Evolutionary conservation across 1,140 invertebrate genomes (phyloP), one percentile per base, ranked within the genome.

Genomic region (Cyclargus thomasi): DNA sequence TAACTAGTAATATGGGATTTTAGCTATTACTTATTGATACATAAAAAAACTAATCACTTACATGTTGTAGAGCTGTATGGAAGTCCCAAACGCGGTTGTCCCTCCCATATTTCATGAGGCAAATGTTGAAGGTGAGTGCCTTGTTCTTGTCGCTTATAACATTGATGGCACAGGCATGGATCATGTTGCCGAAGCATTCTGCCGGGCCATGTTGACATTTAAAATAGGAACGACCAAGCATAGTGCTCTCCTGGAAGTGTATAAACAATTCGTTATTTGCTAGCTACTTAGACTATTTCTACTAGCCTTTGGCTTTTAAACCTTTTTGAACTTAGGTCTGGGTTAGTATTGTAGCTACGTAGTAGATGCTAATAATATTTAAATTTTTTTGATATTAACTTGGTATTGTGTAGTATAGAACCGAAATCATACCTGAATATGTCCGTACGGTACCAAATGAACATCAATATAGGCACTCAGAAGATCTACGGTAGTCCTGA

Each of bases 371-470:
- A n/a, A n/a, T n/a, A n/a, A n/a, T n/a, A n/a, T n/a, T 23, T 23
- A 23, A 23, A 23, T 2, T 1, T 23, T 23, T 23, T 6, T 23
- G 23, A 23, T 23, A 23, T 23, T 23, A 23, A 23, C 23, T 1
- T 23, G 2, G 6, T 23, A 6, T 23, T 23, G 6, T 23, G 6
- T 23, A 6, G 23, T 23, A 23, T 23, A 23, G 6, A 23, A 6
- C 23, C 23, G 4, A 57, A 8, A 57, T 20, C 65, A 36, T 89
- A 94, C 94, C 77, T 74, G 72, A 2, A 96, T 95, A 89, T 97
- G 96, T 65, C 96, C 96, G 82, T 94, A 97, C 2, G 96, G 95
- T 59, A 95, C 85, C 64, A 93, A 89, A 36, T 87, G 82, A 17
- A 94, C 76, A 57, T 92, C 82, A 2, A 94, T 78, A 67, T 90